These are phyloP conservation scores for Eupithecia centaureata DNA, from an alignment of 2,888 invertebrate species.

Conservation along the genomic window DNA sequence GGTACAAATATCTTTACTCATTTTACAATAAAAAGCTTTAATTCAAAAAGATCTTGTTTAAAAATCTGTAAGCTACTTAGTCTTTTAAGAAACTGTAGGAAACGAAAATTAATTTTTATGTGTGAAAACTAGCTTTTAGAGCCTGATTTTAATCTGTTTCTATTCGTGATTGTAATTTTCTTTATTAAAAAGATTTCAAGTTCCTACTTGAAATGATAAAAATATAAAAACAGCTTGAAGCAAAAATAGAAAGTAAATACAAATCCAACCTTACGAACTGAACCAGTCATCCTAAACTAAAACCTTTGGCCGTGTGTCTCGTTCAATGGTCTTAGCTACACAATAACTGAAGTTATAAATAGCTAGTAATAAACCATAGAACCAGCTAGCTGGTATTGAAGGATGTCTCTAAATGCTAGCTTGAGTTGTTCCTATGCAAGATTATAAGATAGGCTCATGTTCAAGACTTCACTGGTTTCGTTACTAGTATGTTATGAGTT, in stretches of 20 bases:
- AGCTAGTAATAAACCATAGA: conserved; percentile 43
- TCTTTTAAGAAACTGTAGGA: not conserved
- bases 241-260: not conserved
- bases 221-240: not conserved
- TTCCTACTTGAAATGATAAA: no score
- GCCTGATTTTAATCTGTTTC: no score
- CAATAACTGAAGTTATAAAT: conserved; percentile 46
- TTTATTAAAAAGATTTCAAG: no score
- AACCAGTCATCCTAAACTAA: not conserved
- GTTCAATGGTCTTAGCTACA: conserved; percentile 36
- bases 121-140: not conserved
- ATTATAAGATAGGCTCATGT: conserved; percentile 10
- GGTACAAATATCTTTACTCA: not conserved
- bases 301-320: not conserved
- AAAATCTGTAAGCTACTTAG: not conserved
- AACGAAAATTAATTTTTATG: not conserved
- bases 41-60: not conserved
- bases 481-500: not conserved
- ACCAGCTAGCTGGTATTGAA: conserved; percentile 29
- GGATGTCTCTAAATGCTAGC: conserved; percentile 25
- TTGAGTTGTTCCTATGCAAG: conserved; percentile 23
- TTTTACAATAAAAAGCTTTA: no score
- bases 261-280: not conserved
- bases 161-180: no score
- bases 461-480: not conserved